Conservation (phyloP, 2,888 invertebrate genomes). For the Dasysyrphus tricinctus region DNA sequence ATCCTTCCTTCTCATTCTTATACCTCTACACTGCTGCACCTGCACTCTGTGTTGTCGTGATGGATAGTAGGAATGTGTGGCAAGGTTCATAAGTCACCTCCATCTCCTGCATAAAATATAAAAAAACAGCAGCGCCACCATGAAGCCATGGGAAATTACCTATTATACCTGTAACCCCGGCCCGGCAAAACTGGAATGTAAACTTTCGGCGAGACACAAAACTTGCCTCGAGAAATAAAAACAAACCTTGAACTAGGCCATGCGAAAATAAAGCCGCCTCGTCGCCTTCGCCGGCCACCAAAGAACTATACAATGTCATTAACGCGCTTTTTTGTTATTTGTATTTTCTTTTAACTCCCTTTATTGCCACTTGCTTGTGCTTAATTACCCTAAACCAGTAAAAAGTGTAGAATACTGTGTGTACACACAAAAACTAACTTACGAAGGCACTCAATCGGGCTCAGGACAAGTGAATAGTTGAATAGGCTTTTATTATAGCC, state of each 20-base stretch:
- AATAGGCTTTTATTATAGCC: constrained; percentile 6
- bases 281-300: neutral
- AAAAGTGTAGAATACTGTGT: constrained; percentile 34
- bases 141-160: constrained; percentile 46
- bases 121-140: constrained; percentile 7
- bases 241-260: constrained; percentile 74
- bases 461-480: constrained; percentile 12
- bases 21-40: neutral
- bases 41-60: neutral
- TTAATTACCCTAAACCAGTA: constrained; percentile 68
- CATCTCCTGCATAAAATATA: constrained; percentile 19
- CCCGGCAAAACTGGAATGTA: neutral
- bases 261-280: constrained; percentile 36
- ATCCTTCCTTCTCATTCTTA: neutral
- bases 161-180: neutral
- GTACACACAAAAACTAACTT: constrained; percentile 40
- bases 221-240: constrained; percentile 18
- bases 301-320: constrained; percentile 61
- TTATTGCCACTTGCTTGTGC: constrained; percentile 52
- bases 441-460: constrained; percentile 11
- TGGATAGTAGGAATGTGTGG: constrained; percentile 26
- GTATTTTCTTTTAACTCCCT: neutral
- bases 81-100: constrained; percentile 71
- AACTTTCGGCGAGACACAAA: constrained; percentile 33
- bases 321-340: constrained; percentile 30